Conservation (phyloP, 2,888 invertebrate species). For the Lydus trimaculatus region DNA sequence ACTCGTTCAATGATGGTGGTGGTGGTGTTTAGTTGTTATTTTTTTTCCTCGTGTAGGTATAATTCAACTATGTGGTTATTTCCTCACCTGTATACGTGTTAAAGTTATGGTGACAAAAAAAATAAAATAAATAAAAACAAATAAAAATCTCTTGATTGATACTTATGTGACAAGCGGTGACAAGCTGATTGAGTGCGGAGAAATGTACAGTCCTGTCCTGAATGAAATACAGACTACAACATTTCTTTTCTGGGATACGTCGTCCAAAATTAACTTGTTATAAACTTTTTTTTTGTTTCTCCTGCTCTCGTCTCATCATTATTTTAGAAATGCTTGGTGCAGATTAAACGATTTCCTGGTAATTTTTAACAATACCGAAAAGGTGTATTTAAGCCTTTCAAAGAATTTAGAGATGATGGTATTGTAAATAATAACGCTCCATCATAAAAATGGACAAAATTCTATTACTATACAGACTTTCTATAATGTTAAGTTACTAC, state of each 20-base stretch:
- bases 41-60: conserved; percentile 21
- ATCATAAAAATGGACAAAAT: not conserved
- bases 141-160: conserved; percentile 8
- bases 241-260: conserved; percentile 4
- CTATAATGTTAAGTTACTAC: not conserved
- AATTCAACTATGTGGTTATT: not conserved
- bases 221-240: conserved; percentile 9
- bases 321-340: not conserved
- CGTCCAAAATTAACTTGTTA: conserved; percentile 8
- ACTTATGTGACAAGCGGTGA: conserved; percentile 9
- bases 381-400: not conserved
- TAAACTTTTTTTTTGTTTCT: not conserved
- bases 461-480: not conserved
- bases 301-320: not conserved
- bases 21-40: not conserved
- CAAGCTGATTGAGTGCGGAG: conserved; percentile 9
- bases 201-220: conserved; percentile 9
- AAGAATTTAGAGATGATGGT: not conserved
- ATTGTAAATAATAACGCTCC: not conserved
- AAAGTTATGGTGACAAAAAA: not conserved
- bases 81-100: conserved; percentile 18
- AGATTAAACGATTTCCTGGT: not conserved
- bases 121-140: not conserved
- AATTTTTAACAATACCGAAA: not conserved
- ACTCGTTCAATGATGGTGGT: not conserved